These are phyloP conservation scores for Manis pentadactyla DNA, from an alignment of 2,797 vertebrate genomes.

Conservation along the genomic window DNA sequence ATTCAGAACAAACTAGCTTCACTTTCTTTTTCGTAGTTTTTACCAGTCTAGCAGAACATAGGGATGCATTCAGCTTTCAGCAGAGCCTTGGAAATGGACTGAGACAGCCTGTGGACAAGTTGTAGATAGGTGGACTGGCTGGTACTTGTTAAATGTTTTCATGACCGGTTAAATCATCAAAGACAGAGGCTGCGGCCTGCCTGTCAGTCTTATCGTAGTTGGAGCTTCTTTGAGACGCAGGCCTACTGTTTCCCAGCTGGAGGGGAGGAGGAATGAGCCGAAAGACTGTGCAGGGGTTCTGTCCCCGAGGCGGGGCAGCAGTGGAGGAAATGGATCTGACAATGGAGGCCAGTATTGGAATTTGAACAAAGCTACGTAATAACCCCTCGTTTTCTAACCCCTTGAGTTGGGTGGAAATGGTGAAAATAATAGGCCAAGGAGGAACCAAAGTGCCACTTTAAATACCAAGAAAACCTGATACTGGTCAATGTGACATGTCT, in stretches of 20 bases:
- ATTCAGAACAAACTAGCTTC: not conserved
- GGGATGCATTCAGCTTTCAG: not conserved
- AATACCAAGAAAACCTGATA: not conserved
- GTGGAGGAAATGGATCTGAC: not conserved
- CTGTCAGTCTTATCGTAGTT: not conserved
- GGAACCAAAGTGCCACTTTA: not conserved
- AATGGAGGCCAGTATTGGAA: not conserved
- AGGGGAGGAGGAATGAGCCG: not conserved
- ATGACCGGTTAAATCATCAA: not conserved
- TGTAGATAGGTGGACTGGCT: not conserved
- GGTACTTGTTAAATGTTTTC: not conserved
- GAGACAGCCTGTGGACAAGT: not conserved
- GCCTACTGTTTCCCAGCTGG: not conserved
- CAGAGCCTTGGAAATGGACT: not conserved
- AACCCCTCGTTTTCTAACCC: not conserved
- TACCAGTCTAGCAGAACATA: not conserved
- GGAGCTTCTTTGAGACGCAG: not conserved
- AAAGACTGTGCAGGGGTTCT: not conserved
- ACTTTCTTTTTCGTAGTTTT: not conserved
- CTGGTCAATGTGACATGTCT: not conserved
- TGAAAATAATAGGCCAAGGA: not conserved
- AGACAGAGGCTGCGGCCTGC: not conserved
- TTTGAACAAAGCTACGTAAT: not conserved
- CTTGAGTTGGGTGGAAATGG: not conserved
- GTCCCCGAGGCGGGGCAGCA: not conserved